phyloP scores from a whole-genome alignment of 2,888 invertebrate species.

The Deroplatys truncata region DNA sequence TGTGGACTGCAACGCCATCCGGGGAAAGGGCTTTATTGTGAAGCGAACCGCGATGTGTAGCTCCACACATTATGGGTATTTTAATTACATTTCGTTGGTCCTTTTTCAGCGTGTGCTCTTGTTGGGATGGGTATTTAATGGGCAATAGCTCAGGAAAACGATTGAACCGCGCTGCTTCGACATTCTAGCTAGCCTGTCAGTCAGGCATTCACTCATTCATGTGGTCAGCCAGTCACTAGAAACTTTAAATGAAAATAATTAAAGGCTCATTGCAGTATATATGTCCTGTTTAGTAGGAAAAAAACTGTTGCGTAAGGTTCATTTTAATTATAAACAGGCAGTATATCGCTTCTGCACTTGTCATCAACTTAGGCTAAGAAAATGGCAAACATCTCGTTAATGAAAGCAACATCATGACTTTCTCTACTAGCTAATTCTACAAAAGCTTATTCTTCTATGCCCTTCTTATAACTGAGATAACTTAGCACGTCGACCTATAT shows the following conservation, averaged over 20 bases:
- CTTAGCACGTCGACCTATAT: too few relatives aligned
- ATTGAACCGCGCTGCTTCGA: not conserved
- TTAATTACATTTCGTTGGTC: conserved; percentile 8
- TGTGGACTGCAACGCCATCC: not conserved
- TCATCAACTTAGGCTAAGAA: too few relatives aligned
- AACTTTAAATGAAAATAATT: not conserved
- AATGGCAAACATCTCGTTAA: too few relatives aligned
- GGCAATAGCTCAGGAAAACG: not conserved
- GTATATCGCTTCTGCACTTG: too few relatives aligned
- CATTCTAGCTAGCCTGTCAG: not conserved
- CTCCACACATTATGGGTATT: conserved; percentile 7
- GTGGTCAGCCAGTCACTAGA: not conserved
- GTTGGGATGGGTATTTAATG: not conserved
- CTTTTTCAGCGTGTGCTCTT: not conserved
- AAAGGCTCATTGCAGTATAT: not conserved
- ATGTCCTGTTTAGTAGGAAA: not conserved
- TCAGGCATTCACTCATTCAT: not conserved
- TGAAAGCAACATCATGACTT: too few relatives aligned
- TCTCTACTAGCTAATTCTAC: too few relatives aligned
- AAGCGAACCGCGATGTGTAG: not conserved
- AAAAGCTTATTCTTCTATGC: too few relatives aligned
- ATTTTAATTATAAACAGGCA: not conserved
- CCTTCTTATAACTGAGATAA: too few relatives aligned
- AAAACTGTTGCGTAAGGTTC: not conserved
- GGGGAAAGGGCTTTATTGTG: not conserved